Evolutionary conservation across 2,113 vertebrate genomes (phyloP), one percentile per base, ranked within the genome.

Genomic region (Fulmarus glacialis): DNA sequence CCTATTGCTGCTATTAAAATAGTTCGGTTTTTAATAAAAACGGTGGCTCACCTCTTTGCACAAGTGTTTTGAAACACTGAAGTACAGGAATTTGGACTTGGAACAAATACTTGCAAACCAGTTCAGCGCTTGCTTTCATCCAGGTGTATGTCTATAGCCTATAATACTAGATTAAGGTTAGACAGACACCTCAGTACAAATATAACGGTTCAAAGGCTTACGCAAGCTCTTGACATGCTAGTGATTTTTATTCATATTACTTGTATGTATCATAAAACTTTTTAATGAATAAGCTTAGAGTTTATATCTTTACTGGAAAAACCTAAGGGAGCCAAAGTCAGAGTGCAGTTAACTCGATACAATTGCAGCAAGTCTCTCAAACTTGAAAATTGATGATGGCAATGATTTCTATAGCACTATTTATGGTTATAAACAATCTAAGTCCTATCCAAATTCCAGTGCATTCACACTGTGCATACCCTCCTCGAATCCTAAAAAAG

Each of bases 181-280:
- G 42, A 36, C 43, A 89, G 64, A 45, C 7, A 36, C 6, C 11
- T 87, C 26, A 43, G 5, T 56, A 52, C 32, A 70, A 13, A 36
- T 43, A 59, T 20, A 82, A 75, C 22, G 3, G 17, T 48, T 90
- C 12, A 45, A 68, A 82, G 38, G 15, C 32, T 68, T 27, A 36
- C 0, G 0, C 12, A 75, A 63, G 34, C 6, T 53, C 6, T 80
- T 84, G 40, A 72, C 0, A 0, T 52, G 15, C 18, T 13, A 68
- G 27, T 48, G 36, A n/a, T 85, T 90, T 91, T 92, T 81, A 74
- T 56, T 75, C 18, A 14, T 42, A 21, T 38, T 55, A 15, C 1
- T 0, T 30, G 2, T n/a, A 38, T 36, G 9, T 34, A 29, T 50
- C 11, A 77, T 73, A 78, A 87, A 53, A 36, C 3, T 3, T 73